Percentiles rank a stretch among this genome's conserved stretches.
Evolutionary conservation across 2,113 vertebrate species (phyloP).

Genomic region (Sarotherodon lohbergeri): DNA sequence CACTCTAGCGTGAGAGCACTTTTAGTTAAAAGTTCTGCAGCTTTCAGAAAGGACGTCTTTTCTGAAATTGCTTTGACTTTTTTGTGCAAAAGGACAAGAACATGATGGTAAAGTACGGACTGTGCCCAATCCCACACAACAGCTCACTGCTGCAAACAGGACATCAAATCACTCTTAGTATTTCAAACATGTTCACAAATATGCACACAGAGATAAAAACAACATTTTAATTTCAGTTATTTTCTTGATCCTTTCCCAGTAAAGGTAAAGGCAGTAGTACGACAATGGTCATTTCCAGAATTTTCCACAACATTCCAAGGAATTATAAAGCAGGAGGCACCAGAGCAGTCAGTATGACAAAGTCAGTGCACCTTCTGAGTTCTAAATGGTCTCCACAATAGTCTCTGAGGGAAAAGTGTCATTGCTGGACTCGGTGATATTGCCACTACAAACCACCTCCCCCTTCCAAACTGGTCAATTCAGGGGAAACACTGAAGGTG

Average conservation of each 20-base stretch:
- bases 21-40: background rate
- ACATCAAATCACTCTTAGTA: background rate
- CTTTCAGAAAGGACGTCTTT: background rate
- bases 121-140: background rate
- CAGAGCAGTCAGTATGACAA: background rate
- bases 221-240: rapidly evolving
- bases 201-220: background rate
- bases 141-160: background rate
- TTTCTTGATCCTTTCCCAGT: background rate
- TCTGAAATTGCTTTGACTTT: background rate
- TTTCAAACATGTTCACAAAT: background rate
- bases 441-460: background rate
- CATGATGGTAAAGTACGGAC: background rate
- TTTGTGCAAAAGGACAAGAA: background rate
- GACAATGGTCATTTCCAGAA: background rate
- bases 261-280: background rate
- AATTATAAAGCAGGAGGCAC: background rate
- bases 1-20: rapidly evolving
- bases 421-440: background rate
- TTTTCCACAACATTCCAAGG: background rate
- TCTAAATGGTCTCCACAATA: background rate
- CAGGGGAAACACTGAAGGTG: background rate
- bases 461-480: rapidly evolving
- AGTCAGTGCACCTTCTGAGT: background rate
- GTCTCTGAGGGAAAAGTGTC: background rate